Evolutionary conservation across 2,797 vertebrate species (phyloP).

Genomic region (Telmatherina bonti): DNA sequence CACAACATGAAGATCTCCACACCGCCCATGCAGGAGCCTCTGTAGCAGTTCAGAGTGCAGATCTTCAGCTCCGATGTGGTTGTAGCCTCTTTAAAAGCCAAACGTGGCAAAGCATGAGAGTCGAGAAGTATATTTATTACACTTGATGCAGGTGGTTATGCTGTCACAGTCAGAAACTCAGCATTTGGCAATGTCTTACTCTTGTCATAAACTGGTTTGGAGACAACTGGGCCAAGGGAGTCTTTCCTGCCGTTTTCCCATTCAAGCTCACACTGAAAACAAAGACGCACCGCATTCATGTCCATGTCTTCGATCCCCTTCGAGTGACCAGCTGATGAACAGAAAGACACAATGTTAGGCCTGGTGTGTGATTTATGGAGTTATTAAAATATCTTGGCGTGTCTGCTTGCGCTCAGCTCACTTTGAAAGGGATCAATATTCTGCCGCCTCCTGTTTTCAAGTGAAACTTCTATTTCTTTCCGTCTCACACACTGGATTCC

Average conservation of each 20-base stretch:
- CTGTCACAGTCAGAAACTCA: not conserved
- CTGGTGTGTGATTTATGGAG: not conserved
- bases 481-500: slow-evolving; percentile 96
- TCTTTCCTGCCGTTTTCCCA: slow-evolving; percentile 81
- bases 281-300: slow-evolving; percentile 95
- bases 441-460: slow-evolving; percentile 88
- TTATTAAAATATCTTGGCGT: not conserved
- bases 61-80: slow-evolving; percentile 94
- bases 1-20: slow-evolving; percentile 94
- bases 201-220: slow-evolving; percentile 93
- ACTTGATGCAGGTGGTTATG: not conserved
- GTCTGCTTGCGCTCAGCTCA: slow-evolving; percentile 66
- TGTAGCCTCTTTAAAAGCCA: slow-evolving; percentile 85
- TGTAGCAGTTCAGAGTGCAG: slow-evolving; percentile 87
- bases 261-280: slow-evolving; percentile 91
- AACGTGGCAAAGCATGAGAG: slow-evolving; percentile 9
- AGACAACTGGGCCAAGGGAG: slow-evolving; percentile 87
- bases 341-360: slow-evolving; percentile 6
- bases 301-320: slow-evolving; percentile 96
- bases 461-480: slow-evolving; percentile 90
- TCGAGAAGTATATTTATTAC: not conserved
- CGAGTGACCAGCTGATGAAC: slow-evolving; percentile 86
- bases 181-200: slow-evolving; percentile 79
- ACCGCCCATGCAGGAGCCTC: slow-evolving; percentile 86
- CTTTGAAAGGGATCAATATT: slow-evolving; percentile 95